phyloP scores from a whole-genome alignment of 2,113 vertebrate species.

The Ifrita kowaldi region DNA sequence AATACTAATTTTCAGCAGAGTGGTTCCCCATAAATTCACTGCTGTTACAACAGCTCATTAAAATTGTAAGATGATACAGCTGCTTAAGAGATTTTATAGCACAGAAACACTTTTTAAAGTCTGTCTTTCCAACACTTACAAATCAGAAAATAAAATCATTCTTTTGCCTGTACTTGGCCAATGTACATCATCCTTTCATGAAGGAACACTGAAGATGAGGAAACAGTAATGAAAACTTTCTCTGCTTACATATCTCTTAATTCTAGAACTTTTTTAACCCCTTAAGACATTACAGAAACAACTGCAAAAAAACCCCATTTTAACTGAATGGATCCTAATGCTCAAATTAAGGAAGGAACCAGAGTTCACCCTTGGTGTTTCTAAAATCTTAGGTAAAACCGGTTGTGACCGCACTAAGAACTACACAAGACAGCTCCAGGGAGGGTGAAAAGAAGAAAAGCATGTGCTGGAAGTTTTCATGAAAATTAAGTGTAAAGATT shows the following conservation, averaged over 20 bases:
- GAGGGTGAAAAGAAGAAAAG: not conserved
- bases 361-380: not conserved
- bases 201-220: not conserved
- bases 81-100: not conserved
- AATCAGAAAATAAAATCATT: not conserved
- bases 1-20: not conserved
- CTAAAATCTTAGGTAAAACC: not conserved
- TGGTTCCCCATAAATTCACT: slow-evolving; percentile 21
- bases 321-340: not conserved
- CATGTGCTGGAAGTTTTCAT: not conserved
- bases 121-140: not conserved
- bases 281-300: not conserved
- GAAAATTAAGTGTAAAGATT: not conserved
- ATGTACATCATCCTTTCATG: not conserved
- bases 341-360: not conserved
- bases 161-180: not conserved
- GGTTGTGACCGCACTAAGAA: not conserved
- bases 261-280: not conserved
- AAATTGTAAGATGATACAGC: not conserved
- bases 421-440: not conserved
- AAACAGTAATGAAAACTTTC: not conserved
- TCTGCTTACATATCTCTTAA: rapidly evolving
- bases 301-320: not conserved
- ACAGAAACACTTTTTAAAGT: not conserved
- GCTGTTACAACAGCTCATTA: slow-evolving; percentile 10